phyloP scores from a whole-genome alignment of 1,140 invertebrate genomes.

The Ridgeia piscesae region DNA sequence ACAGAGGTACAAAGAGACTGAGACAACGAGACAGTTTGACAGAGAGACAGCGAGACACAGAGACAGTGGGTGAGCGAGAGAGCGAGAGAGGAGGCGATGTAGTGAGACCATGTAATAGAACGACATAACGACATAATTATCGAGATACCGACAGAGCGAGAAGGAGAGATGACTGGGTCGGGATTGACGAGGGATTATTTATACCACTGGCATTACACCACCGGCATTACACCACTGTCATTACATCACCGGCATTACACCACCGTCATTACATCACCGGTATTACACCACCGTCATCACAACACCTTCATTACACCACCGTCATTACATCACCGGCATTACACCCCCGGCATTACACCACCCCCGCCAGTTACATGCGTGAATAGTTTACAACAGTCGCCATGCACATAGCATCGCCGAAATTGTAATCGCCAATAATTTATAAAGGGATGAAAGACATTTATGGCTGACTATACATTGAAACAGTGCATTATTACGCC shows the following conservation, averaged over 20 bases:
- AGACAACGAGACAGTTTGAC: background rate
- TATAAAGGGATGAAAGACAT: background rate
- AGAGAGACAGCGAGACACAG: background rate
- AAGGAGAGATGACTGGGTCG: too few relatives aligned
- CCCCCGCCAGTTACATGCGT: background rate
- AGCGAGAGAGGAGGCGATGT: background rate
- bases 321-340: too few relatives aligned
- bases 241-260: too few relatives aligned
- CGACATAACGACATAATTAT: background rate
- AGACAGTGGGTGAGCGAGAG: conserved; percentile 5
- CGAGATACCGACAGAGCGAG: background rate
- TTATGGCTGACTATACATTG: background rate
- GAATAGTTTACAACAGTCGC: background rate
- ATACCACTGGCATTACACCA: too few relatives aligned
- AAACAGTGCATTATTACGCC: background rate
- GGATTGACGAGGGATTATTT: too few relatives aligned
- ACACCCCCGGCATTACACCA: too few relatives aligned
- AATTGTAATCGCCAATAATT: background rate
- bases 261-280: too few relatives aligned
- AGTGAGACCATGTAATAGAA: background rate
- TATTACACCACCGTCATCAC: too few relatives aligned
- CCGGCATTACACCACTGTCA: too few relatives aligned
- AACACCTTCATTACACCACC: too few relatives aligned
- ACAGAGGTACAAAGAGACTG: too few relatives aligned
- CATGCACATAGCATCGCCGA: background rate